These are phyloP conservation scores for Eupithecia subumbrata DNA, from an alignment of 2,888 invertebrate genomes.

Conservation along the genomic window DNA sequence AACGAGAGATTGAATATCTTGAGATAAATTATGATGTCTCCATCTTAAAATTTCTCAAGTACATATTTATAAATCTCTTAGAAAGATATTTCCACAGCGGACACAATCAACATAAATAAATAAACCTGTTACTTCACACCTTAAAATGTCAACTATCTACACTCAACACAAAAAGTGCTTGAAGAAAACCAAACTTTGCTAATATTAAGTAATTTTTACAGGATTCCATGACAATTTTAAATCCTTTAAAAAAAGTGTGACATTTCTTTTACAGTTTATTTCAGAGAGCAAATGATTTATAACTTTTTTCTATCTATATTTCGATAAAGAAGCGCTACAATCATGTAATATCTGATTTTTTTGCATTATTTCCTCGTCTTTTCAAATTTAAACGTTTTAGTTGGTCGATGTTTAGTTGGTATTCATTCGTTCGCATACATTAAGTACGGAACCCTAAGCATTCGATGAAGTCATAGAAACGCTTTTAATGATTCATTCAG, in stretches of 20 bases:
- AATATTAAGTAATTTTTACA: background rate
- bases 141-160: constrained; percentile 16
- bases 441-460: background rate
- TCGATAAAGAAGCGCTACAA: background rate
- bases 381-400: background rate
- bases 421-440: background rate
- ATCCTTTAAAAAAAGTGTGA: background rate
- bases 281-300: background rate
- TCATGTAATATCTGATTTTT: background rate
- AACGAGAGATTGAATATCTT: no score
- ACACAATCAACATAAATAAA: constrained; percentile 7
- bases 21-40: background rate
- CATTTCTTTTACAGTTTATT: background rate
- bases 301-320: background rate
- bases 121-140: constrained; percentile 30
- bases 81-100: background rate
- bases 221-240: background rate
- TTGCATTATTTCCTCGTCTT: background rate
- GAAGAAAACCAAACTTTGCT: constrained; percentile 7
- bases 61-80: background rate
- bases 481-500: constrained; percentile 21
- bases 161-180: constrained; percentile 9
- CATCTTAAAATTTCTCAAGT: background rate
- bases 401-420: background rate
- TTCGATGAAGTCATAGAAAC: constrained; percentile 28